These are phyloP conservation scores for Drosophila buzzatii DNA, from an alignment of 2,888 invertebrate species.

Conservation along the genomic window DNA sequence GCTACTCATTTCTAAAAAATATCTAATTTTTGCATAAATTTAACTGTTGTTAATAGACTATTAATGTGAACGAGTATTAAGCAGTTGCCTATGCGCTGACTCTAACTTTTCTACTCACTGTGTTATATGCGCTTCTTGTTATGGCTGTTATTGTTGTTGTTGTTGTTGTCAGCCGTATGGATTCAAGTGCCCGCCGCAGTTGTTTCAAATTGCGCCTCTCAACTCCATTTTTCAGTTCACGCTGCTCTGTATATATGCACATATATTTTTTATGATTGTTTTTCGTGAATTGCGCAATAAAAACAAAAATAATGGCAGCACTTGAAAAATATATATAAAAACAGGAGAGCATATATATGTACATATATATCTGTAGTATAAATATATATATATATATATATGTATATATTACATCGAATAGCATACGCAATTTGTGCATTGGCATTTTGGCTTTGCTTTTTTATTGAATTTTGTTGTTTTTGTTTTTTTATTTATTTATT, in stretches of 20 bases:
- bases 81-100: not conserved
- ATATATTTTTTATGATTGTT: slow-evolving; percentile 66
- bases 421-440: slow-evolving; percentile 77
- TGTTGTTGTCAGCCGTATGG: slow-evolving; percentile 52
- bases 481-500: too few relatives aligned
- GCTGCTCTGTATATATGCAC: slow-evolving; percentile 1
- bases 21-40: too few relatives aligned
- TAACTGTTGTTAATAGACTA: too few relatives aligned
- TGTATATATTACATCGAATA: slow-evolving; percentile 38
- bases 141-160: slow-evolving; percentile 17
- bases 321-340: slow-evolving; percentile 36
- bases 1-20: too few relatives aligned
- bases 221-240: slow-evolving; percentile 48
- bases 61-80: not conserved
- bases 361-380: slow-evolving; percentile 11
- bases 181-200: slow-evolving; percentile 74
- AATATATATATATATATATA: slow-evolving; percentile 13
- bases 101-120: not conserved
- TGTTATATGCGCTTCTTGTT: slow-evolving; percentile 20
- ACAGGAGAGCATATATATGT: slow-evolving; percentile 1
- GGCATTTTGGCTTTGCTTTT: slow-evolving; percentile 46
- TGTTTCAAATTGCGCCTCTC: slow-evolving; percentile 71
- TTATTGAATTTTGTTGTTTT: not conserved
- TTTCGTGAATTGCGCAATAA: slow-evolving; percentile 74
- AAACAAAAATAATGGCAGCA: slow-evolving; percentile 77